phyloP scores from a whole-genome alignment of 2,797 vertebrate genomes.

The Synaphobranchus kaupii region DNA sequence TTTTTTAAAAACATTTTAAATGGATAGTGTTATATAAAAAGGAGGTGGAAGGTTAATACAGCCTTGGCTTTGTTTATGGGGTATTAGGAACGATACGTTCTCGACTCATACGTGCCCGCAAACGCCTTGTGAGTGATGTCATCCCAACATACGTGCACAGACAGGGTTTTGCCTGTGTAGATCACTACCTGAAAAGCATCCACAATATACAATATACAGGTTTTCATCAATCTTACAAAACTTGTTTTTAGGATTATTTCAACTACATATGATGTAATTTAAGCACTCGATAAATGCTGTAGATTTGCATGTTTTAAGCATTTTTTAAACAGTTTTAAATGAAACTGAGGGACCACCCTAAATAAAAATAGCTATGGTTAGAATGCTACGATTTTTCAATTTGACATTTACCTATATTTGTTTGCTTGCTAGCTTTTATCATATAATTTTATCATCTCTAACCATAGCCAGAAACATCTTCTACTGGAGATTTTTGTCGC shows the following conservation, averaged over 20 bases:
- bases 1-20: neutral
- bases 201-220: neutral
- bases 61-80: neutral
- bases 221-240: neutral
- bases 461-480: neutral
- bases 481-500: too few species aligned
- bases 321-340: neutral
- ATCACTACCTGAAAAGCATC: neutral
- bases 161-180: neutral
- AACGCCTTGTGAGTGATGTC: neutral
- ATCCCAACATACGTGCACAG: too few species aligned
- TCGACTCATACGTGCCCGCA: neutral
- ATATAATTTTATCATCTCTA: too few species aligned
- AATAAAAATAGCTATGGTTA: neutral
- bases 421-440: neutral
- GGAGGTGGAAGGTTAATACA: neutral
- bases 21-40: neutral
- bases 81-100: neutral
- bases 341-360: neutral
- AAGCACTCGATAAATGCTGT: too few species aligned
- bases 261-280: too few species aligned
- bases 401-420: neutral
- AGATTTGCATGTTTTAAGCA: too few species aligned
- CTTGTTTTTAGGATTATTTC: neutral
- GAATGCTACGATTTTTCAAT: too few species aligned